Evolutionary conservation across 1,140 invertebrate genomes (phyloP).

Genomic region (Heliconius hermathena): DNA sequence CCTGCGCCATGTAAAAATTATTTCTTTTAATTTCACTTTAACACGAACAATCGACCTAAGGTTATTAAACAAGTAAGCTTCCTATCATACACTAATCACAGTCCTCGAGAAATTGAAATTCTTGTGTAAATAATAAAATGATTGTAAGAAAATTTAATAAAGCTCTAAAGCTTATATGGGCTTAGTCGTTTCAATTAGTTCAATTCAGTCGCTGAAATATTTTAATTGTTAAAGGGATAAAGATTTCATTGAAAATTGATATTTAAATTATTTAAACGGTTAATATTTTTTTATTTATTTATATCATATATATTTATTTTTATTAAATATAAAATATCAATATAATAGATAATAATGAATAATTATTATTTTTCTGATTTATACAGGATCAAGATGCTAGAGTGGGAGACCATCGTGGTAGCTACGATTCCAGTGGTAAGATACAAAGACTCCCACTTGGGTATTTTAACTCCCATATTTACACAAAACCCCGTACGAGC

Average conservation of each 20-base stretch:
- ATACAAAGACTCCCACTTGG: background rate
- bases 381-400: too few relatives aligned
- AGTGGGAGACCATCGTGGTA: conserved; percentile 48
- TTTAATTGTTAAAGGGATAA: conserved; percentile 7
- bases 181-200: conserved; percentile 14
- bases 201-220: background rate
- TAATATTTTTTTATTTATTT: background rate
- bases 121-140: conserved; percentile 39
- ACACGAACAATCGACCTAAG: conserved; percentile 31
- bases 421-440: conserved; percentile 63
- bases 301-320: background rate
- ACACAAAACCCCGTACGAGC: conserved; percentile 23
- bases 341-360: background rate
- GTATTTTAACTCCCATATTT: background rate
- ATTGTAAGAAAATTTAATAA: conserved; percentile 37
- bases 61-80: conserved; percentile 56
- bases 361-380: too few relatives aligned
- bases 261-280: background rate
- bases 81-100: conserved; percentile 56
- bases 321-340: background rate
- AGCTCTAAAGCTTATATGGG: conserved; percentile 32
- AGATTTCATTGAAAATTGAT: conserved; percentile 21
- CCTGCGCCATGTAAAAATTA: too few relatives aligned
- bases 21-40: background rate
- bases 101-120: conserved; percentile 30